Conservation (phyloP, 2,797 vertebrate species). For the Scleropages formosus region DNA sequence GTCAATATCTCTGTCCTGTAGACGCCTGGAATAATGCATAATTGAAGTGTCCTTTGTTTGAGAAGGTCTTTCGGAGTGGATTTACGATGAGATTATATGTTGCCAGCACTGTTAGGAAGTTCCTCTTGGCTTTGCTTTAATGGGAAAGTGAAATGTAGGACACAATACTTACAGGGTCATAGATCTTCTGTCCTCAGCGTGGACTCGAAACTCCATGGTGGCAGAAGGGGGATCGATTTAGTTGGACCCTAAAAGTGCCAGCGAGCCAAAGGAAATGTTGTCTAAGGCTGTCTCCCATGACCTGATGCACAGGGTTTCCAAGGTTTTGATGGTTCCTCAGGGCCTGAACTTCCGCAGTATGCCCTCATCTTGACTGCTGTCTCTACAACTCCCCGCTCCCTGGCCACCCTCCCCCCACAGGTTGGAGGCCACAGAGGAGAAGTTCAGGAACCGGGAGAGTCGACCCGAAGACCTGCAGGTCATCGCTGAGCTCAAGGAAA, state of each 20-base stretch:
- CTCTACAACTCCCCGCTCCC: neutral
- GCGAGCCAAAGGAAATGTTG: neutral
- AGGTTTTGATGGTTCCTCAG: neutral
- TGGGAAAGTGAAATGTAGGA: constrained; percentile 10
- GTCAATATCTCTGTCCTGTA: no score
- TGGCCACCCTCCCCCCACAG: constrained; percentile 57
- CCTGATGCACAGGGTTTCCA: neutral
- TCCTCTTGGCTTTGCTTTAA: neutral
- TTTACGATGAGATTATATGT: neutral
- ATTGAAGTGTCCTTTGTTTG: no score
- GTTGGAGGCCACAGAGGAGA: constrained; percentile 94
- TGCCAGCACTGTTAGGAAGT: neutral
- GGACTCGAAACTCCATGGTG: neutral
- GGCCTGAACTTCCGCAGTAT: no score
- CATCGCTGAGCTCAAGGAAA: constrained; percentile 92
- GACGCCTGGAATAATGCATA: no score
- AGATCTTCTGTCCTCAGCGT: neutral
- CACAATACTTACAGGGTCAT: neutral
- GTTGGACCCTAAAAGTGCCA: neutral
- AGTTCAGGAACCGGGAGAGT: constrained; percentile 93
- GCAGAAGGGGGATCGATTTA: neutral
- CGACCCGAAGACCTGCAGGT: constrained; percentile 91
- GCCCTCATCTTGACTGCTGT: neutral
- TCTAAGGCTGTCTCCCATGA: neutral
- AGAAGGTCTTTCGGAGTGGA: neutral